These are phyloP conservation scores for Netelia melanura DNA, from an alignment of 2,888 invertebrate genomes.

Conservation along the genomic window DNA sequence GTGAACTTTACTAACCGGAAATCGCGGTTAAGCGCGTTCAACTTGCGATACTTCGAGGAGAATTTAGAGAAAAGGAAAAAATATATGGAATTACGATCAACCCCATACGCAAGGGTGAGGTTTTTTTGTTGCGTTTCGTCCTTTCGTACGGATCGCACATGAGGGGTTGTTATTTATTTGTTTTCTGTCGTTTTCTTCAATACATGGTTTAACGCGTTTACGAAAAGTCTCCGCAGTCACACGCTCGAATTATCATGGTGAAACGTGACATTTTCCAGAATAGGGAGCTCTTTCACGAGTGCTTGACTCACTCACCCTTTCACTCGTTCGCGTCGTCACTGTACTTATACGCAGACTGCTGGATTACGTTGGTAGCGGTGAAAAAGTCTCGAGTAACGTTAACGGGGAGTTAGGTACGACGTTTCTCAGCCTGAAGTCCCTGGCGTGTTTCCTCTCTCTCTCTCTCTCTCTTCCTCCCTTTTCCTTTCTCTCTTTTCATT, in stretches of 20 bases:
- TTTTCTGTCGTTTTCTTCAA: too few species aligned
- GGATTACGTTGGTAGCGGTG: background rate
- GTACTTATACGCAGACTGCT: background rate
- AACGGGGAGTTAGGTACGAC: background rate
- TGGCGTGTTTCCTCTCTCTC: background rate
- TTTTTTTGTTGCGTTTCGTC: background rate
- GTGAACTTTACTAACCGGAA: background rate
- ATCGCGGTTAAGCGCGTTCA: background rate
- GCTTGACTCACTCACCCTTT: background rate
- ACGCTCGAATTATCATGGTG: slow-evolving; percentile 52
- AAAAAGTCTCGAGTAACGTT: background rate
- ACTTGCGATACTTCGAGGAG: background rate
- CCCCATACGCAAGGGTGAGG: background rate
- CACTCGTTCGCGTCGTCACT: background rate
- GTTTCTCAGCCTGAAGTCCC: background rate
- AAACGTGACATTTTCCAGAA: slow-evolving; percentile 29
- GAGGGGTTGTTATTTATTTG: background rate
- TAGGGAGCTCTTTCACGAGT: slow-evolving; percentile 21
- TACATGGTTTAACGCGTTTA: slow-evolving; percentile 46
- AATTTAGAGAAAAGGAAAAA: background rate
- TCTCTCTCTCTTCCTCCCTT: background rate
- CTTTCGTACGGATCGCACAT: background rate
- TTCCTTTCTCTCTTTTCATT: background rate
- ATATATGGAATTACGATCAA: background rate
- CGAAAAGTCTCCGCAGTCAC: slow-evolving; percentile 22